Evolutionary conservation across 2,797 vertebrate species (phyloP).

Genomic region (Echeneis naucrates): DNA sequence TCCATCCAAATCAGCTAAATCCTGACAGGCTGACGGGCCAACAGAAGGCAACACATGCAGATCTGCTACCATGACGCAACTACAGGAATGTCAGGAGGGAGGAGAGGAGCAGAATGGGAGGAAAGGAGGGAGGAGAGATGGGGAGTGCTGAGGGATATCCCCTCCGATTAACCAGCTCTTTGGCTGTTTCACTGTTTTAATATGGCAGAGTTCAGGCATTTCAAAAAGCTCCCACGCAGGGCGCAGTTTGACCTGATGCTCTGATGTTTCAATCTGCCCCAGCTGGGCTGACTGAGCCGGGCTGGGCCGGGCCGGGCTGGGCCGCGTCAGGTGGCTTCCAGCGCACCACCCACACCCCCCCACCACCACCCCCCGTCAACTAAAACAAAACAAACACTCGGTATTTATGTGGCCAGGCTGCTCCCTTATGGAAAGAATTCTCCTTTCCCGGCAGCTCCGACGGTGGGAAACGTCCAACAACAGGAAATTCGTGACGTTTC

Average conservation of each 20-base stretch:
- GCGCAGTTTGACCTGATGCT: conserved; percentile 44
- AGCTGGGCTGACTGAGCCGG: conserved; percentile 35
- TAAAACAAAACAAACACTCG: conserved; percentile 57
- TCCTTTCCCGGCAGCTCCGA: conserved; percentile 9
- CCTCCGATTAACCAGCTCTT: conserved; percentile 43
- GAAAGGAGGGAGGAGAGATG: conserved; percentile 38
- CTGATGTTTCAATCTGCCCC: conserved; percentile 24
- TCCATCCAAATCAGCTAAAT: too few relatives aligned
- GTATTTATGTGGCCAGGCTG: conserved; percentile 14
- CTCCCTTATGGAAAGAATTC: conserved; percentile 61
- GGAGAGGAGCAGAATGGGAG: conserved; percentile 30
- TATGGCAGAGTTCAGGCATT: conserved; percentile 60
- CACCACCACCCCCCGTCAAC: conserved; percentile 13
- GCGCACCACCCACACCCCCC: conserved; percentile 25
- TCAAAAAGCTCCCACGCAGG: conserved; percentile 47
- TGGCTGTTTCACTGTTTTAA: conserved; percentile 76
- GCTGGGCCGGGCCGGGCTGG: conserved; percentile 8
- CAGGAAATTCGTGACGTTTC: conserved; percentile 78
- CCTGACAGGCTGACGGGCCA: conserved; percentile 8
- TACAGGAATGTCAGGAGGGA: conserved; percentile 33
- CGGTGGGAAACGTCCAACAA: conserved; percentile 71
- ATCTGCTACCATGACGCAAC: conserved; percentile 33
- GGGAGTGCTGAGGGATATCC: conserved; percentile 67
- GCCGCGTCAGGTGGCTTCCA: conserved; percentile 66
- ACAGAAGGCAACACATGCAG: conserved; percentile 15